Evolutionary conservation across 2,797 vertebrate genomes (phyloP), one percentile per base, ranked within the genome.

Genomic region (Bradypus variegatus): DNA sequence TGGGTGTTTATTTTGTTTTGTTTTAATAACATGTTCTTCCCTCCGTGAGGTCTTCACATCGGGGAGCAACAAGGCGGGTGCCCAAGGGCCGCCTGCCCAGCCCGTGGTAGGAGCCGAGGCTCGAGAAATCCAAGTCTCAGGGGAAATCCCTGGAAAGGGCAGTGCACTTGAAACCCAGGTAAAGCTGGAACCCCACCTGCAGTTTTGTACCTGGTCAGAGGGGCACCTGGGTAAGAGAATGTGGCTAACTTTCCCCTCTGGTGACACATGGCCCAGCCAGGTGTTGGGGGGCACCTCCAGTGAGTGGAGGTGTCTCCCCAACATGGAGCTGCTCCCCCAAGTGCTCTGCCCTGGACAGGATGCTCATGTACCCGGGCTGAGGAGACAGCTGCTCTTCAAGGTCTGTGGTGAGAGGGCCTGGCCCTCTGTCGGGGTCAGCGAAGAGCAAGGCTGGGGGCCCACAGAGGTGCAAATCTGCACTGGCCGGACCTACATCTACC

Each of bases 21-120:
- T 81, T 86, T 92, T 73, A 45, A 93, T 94, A 93, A 94, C 91
- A 93, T 58, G 92, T 90, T 90, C 92, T 81, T 72, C 69, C 75
- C 80, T 50, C 82, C 38, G 31, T 1, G 4, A 75, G 77, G 84
- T 29, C 81, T 82, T 86, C 6, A 6, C 65, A 33, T 8, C 5
- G 48, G 89, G 58, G 62, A 50, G 58, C 64, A 3, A 21, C 1
- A 21, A 77, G 83, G 55, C 91, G 48, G 70, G 58, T 82, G 80
- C 92, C 85, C 33, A 3, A 62, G 75, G 73, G 16, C 62, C 45
- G 91, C 48, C 48, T n/a, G 5, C 36, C 45, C 8, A 88, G 73
- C 76, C 79, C 33, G 15, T 33, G 7, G 8, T 33, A 5, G 8
- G 48, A 60, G 8, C 21, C 27, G 70, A 36, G 76, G 27, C 45